phyloP scores from a whole-genome alignment of 2,888 invertebrate genomes.

The Spodoptera picta region DNA sequence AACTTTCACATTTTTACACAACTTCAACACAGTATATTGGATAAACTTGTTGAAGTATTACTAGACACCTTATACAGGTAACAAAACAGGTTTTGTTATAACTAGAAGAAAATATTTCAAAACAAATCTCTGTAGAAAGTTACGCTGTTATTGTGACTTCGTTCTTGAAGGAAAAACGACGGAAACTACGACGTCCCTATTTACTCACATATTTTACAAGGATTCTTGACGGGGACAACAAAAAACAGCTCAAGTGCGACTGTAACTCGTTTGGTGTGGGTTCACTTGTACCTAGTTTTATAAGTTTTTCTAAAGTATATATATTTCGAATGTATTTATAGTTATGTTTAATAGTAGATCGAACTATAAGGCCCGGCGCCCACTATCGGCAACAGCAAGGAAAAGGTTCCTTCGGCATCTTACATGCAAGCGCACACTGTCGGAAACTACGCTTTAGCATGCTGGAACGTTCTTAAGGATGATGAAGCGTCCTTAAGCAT shows the following conservation, averaged over 20 bases:
- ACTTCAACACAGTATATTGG: slow-evolving; percentile 57
- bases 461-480: no score
- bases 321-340: no score
- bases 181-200: slow-evolving; percentile 21
- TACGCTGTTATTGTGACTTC: slow-evolving; percentile 32
- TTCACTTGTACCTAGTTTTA: slow-evolving; percentile 2
- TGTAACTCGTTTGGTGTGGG: slow-evolving; percentile 4
- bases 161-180: slow-evolving; percentile 30
- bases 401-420: no score
- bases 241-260: slow-evolving; percentile 38
- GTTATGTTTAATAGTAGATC: no score
- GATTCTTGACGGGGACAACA: slow-evolving; percentile 31
- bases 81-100: slow-evolving; percentile 26
- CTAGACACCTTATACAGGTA: slow-evolving; percentile 32
- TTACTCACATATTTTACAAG: slow-evolving; percentile 48
- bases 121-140: slow-evolving; percentile 26
- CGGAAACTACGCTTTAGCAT: no score
- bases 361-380: no score
- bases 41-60: slow-evolving; percentile 54
- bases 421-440: no score
- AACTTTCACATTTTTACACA: slow-evolving; percentile 70
- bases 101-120: slow-evolving; percentile 34
- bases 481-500: no score
- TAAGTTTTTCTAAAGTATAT: neutral
- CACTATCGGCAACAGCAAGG: no score